Evolutionary conservation across 1,140 invertebrate species (phyloP).

Genomic region (Paralvinella palmiformis): DNA sequence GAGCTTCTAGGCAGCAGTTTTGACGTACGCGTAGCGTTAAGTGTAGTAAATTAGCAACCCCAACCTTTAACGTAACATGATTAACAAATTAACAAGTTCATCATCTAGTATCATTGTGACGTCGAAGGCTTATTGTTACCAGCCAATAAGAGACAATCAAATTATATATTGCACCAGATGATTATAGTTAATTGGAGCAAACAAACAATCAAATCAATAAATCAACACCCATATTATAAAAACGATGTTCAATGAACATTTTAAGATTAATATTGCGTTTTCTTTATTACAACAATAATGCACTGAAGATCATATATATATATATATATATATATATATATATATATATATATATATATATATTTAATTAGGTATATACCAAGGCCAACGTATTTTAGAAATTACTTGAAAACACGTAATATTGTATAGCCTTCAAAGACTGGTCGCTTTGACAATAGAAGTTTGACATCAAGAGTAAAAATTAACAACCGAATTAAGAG

Average conservation of each 20-base stretch:
- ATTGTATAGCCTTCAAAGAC: not conserved
- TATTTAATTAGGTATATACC: not conserved
- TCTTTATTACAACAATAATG: not conserved
- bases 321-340: not conserved
- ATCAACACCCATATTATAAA: not conserved
- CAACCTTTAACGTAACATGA: not conserved
- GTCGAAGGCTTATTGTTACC: not conserved
- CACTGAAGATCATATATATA: not conserved
- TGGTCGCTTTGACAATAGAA: not conserved
- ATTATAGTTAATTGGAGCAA: no score
- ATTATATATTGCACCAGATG: no score
- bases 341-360: slow-evolving; percentile 10
- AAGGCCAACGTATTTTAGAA: no score
- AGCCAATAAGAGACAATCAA: not conserved
- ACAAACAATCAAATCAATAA: not conserved
- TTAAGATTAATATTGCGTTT: not conserved
- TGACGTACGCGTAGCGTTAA: not conserved
- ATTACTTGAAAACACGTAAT: not conserved
- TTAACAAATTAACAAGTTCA: not conserved
- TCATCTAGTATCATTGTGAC: not conserved
- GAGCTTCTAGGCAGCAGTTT: not conserved
- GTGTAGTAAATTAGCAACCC: not conserved
- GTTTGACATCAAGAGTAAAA: not conserved
- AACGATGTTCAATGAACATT: not conserved
- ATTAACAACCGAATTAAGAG: not conserved